Evolutionary conservation across 2,797 vertebrate genomes (phyloP), one percentile per base, ranked within the genome.

Genomic region (Lates japonicus): DNA sequence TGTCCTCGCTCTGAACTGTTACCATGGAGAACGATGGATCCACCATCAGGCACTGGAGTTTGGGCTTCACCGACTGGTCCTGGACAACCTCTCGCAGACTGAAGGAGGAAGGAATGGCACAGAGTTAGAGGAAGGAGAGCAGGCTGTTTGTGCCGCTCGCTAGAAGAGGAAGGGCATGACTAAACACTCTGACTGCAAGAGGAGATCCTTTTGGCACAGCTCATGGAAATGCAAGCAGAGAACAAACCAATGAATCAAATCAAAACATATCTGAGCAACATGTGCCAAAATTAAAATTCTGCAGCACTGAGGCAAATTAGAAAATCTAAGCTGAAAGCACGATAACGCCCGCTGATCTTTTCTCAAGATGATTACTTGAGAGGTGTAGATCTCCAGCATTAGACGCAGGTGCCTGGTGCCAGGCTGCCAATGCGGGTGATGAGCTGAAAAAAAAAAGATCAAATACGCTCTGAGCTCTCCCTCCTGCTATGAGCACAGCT

Each of bases 1-100:
- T 99, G 81, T 99, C 98, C 94, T 99, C 98, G 42, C 96, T 97
- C 92, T 98, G 98, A 75, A 98, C 95, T 0, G 97, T 96, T 74
- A 98, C 96, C 97, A 98, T 98, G 66, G 98, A 97, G 93, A 98
- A 98, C 20, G 96, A 96, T 7, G 97, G 97, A 86, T 97, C 97
- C 82, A 96, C 96, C 93, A 99, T 96, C 83, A 99, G 95, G 86
- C 96, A 99, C 82, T 98, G 97, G 75, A 99, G 90, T 91, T 96
- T 97, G 66, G 96, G 97, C 90, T 97, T 99, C 81, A 97, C 94
- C 6, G 96, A 96, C 90, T 94, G 96, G 64, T 96, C 95, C 86
- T 97, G 96, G 66, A 97, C 94, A 82, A 92, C 87, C 82, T 98
- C 96, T 93, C 96, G 97, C 83, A 99, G 96, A 92, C 98, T 99